Base-by-base conservation (phyloP, 2,797 vertebrate species). In the Cryptoprocta ferox region DNA sequence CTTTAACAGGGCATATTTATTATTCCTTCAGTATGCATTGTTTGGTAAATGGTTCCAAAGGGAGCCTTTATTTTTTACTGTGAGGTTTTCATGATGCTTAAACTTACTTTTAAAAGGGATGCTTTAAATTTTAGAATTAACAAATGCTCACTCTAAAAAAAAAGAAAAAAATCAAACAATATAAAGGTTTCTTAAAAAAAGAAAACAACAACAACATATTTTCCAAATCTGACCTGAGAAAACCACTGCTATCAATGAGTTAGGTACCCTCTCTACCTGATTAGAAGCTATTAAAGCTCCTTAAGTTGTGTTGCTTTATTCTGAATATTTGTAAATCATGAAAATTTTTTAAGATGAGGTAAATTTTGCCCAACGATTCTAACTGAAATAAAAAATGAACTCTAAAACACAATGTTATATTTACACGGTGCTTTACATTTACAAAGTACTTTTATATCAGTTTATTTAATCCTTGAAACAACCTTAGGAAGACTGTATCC, bases 131-230 rank as follows among this genome's bases (percentile, higher is more conserved):
- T 56, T 24, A 92, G 39, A 92, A 32, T 28, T 71, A 95, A 93
- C 7, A 89, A 65, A 79, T 87, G 18, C 24, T 88, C 28, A 63
- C 19, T 91, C 68, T 35, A 66, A 85, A 91, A 48, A 66, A 50
- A 45, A 71, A 50, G 32, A 71, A 86, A 42, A 35, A 78, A 63
- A 71, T 26, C 14, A 92, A 90, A 73, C 12, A 63, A 70, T 42
- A 70, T 21, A 91, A 16, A 97, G n/a, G 2, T 90, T 89, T 96
- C 70, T 30, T 78, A 92, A 75, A 70, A 89, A 61, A 71, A 89
- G 61, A 71, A 61, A 65, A 89, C 65, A 89, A 70, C 63, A 84
- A 50, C 53, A 93, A 93, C 32, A 50, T 39, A 70, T 14, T 48
- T 30, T 66, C 21, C 10, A 16, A 83, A 37, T 48, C 39, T 1